phyloP scores from a whole-genome alignment of 1,140 invertebrate genomes.

The Zaprionus inermis region DNA sequence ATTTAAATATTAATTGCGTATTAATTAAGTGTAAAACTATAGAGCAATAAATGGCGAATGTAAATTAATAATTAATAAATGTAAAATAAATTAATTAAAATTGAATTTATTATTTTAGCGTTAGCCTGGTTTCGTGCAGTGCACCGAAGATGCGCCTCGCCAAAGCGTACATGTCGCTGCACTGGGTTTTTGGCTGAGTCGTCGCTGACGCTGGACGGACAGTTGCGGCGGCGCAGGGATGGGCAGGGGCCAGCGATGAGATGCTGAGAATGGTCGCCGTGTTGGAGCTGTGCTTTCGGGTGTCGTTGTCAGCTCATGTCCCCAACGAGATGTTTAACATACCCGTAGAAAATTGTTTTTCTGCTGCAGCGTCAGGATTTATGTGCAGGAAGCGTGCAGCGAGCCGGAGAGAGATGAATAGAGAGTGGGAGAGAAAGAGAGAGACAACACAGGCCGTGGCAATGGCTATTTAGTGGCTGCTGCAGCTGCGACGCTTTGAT shows the following conservation, averaged over 20 bases:
- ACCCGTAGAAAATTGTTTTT: conserved; percentile 80
- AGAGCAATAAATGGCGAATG: too few species aligned
- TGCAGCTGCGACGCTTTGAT: conserved; percentile 59
- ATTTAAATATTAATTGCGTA: too few species aligned
- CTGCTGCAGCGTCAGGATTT: conserved; percentile 75
- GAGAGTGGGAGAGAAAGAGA: neutral
- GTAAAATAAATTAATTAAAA: neutral
- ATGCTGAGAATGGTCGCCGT: neutral
- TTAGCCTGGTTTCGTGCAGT: conserved; percentile 25
- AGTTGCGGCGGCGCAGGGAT: neutral
- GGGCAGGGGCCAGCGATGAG: neutral
- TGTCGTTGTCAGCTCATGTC: conserved; percentile 78
- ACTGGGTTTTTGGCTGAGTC: conserved; percentile 41
- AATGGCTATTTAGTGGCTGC: conserved; percentile 74
- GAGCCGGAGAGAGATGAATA: neutral
- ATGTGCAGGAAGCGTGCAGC: conserved; percentile 47
- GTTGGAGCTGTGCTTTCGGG: conserved; percentile 33
- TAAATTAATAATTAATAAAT: too few species aligned
- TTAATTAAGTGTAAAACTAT: too few species aligned
- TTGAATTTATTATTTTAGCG: neutral
- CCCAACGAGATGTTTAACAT: conserved; percentile 75
- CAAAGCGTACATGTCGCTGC: conserved; percentile 33
- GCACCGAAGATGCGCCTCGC: conserved; percentile 37
- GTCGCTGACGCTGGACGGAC: conserved; percentile 54
- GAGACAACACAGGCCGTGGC: conserved; percentile 16